Evolutionary conservation across 2,797 vertebrate species (phyloP).

Genomic region (Eurystomus glaucurus): DNA sequence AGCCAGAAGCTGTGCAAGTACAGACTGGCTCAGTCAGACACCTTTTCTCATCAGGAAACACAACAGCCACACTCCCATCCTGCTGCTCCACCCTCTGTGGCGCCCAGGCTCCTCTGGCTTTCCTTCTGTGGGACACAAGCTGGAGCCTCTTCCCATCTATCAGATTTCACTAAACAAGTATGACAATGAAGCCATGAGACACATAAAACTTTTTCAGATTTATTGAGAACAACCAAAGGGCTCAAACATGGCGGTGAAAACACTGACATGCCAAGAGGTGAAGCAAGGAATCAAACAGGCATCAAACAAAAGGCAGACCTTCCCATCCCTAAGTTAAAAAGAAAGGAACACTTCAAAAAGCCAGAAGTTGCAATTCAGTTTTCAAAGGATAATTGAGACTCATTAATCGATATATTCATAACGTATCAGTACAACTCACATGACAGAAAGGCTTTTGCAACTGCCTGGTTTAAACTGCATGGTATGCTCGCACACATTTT

Average conservation of each 20-base stretch:
- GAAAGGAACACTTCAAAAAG: background rate
- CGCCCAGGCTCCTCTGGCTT: background rate
- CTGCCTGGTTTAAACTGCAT: background rate
- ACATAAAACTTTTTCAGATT: background rate
- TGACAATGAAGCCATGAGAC: background rate
- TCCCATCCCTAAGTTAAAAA: background rate
- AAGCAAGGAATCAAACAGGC: background rate
- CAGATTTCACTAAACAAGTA: background rate
- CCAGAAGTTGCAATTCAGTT: background rate
- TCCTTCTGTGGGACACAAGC: background rate
- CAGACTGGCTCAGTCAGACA: background rate
- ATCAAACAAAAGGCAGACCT: background rate
- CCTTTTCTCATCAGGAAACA: background rate
- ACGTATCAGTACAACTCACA: background rate
- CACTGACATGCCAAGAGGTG: rapidly evolving
- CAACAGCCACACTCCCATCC: background rate
- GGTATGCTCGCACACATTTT: rapidly evolving
- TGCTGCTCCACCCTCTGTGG: rapidly evolving
- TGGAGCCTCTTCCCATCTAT: background rate
- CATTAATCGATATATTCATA: background rate
- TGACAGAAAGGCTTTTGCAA: background rate
- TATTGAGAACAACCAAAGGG: background rate
- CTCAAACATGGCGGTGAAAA: background rate
- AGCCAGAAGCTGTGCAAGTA: background rate
- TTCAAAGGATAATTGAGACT: background rate